Conservation (phyloP, 2,888 invertebrate species). For the Sinelater perroti region DNA sequence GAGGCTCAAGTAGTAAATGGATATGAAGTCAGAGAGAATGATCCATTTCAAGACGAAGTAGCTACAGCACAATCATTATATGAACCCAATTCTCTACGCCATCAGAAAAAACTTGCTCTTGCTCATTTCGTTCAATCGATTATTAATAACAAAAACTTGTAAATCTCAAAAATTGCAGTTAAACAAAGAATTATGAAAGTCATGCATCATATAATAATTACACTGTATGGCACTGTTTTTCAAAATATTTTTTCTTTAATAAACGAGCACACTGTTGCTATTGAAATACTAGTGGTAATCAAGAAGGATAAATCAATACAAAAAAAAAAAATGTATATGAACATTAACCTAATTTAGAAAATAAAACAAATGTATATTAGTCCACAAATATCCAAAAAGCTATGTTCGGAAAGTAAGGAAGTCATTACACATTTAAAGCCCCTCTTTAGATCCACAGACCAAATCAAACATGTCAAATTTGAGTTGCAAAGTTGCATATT, state of each 20-base stretch:
- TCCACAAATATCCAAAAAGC: constrained; percentile 38
- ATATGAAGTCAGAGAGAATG: constrained; percentile 56
- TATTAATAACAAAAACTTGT: constrained; percentile 34
- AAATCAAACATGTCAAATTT: constrained; percentile 35
- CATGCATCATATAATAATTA: constrained; percentile 57
- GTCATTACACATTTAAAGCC: constrained; percentile 36
- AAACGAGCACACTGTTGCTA: constrained; percentile 39
- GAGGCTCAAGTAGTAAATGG: constrained; percentile 49
- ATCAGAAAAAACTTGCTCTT: constrained; percentile 49
- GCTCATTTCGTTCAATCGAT: constrained; percentile 34
- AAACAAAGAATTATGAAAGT: constrained; percentile 41
- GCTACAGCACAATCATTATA: constrained; percentile 59
- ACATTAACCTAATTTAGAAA: constrained; percentile 36
- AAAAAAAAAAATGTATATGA: not conserved
- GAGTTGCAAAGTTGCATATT: constrained; percentile 34
- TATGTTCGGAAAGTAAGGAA: constrained; percentile 32
- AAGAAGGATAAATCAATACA: constrained; percentile 35
- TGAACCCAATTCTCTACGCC: constrained; percentile 54
- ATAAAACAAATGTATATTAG: constrained; percentile 30
- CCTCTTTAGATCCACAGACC: constrained; percentile 38
- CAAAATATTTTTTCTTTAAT: constrained; percentile 4
- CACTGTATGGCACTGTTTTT: constrained; percentile 45
- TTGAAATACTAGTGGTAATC: constrained; percentile 29
- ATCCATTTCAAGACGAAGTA: constrained; percentile 55
- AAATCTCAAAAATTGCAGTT: constrained; percentile 52